Evolutionary conservation across 2,113 vertebrate species (phyloP).

Genomic region (Phrynosoma platyrhinos): DNA sequence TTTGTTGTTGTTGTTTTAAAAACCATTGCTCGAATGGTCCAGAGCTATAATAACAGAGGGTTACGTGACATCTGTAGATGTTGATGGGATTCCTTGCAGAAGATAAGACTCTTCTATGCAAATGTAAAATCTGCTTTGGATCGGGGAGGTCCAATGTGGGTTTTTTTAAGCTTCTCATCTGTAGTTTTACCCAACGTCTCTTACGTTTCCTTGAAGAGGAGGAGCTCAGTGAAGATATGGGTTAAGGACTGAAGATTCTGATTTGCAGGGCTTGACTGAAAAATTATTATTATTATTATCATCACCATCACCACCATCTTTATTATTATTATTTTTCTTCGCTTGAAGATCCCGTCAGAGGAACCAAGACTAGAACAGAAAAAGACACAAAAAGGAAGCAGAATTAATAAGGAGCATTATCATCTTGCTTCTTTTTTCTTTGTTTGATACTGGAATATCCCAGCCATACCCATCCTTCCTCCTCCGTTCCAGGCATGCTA

Average conservation of each 20-base stretch:
- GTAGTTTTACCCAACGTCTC: slow-evolving; percentile 17
- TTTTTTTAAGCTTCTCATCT: slow-evolving; percentile 22
- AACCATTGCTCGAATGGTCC: slow-evolving; percentile 12
- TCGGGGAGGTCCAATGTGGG: not conserved
- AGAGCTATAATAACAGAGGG: slow-evolving; percentile 21
- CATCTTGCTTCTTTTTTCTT: not conserved
- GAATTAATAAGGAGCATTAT: slow-evolving; percentile 1
- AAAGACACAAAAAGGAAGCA: slow-evolving; percentile 39
- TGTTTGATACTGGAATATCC: not conserved
- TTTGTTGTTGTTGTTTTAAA: slow-evolving; percentile 6
- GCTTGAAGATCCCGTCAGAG: slow-evolving; percentile 87
- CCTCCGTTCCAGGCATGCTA: not conserved
- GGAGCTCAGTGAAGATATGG: slow-evolving; percentile 40
- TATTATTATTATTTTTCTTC: slow-evolving; percentile 62
- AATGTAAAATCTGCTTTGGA: slow-evolving; percentile 11
- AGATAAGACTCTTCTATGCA: slow-evolving; percentile 22
- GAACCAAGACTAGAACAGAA: slow-evolving; percentile 90
- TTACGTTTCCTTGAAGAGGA: slow-evolving; percentile 26
- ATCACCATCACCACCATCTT: slow-evolving; percentile 1
- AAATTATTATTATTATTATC: slow-evolving; percentile 24
- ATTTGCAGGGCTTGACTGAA: slow-evolving; percentile 23
- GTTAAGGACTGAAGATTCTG: slow-evolving; percentile 33
- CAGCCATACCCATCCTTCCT: not conserved
- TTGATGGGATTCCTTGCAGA: slow-evolving; percentile 21
- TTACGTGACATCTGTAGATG: slow-evolving; percentile 30